Base-by-base conservation (phyloP, 30 jellyfish, hydroid and myxozoan genomes). In the Hydractinia echinata region DNA sequence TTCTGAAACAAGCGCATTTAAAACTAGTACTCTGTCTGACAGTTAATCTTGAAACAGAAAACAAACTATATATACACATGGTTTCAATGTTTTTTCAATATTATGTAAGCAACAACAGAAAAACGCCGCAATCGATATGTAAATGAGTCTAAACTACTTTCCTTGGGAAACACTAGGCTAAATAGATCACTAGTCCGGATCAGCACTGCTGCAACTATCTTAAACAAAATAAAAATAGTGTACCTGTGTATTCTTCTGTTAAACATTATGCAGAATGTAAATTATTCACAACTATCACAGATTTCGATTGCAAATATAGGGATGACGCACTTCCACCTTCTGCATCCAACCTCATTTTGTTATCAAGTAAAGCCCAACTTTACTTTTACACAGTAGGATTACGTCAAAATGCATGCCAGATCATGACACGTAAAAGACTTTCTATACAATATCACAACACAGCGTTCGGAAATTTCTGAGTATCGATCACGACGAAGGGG, bases 391-490 rank as follows among this genome's bases (percentile, higher is more conserved):
- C 67, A 15, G 49, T 71, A 20, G 15, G 81, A 71, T n/a, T n/a
- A n/a, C 1, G 39, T 71, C 18, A 71, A 3, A 67, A 71, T 71
- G 66, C n/a, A 52, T 20, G 81, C 81, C n/a, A 71, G 49, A 50
- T 71, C n/a, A n/a, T n/a, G n/a, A n/a, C 81, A 6, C 81, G 81
- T 19, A 71, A 58, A 20, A 71, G 61, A 48, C 60, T 14, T 7
- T 71, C 81, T 4, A 71, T n/a, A 20, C 52, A 71, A 71, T 20
- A n/a, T 71, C 81, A 71, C 81, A 71, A 14, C 81, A n/a, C 81
- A 19, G n/a, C n/a, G 81, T 69, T 8, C 81, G 81, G 53, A n/a
- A n/a, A n/a, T n/a, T n/a, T n/a, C 81, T 71, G 44, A 71, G 53
- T 19, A 71, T 30, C 81, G n/a, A 71, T 71, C 9, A n/a, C n/a